These are phyloP conservation scores for Lycaena phlaeas DNA, from an alignment of 2,888 invertebrate genomes.

Conservation along the genomic window DNA sequence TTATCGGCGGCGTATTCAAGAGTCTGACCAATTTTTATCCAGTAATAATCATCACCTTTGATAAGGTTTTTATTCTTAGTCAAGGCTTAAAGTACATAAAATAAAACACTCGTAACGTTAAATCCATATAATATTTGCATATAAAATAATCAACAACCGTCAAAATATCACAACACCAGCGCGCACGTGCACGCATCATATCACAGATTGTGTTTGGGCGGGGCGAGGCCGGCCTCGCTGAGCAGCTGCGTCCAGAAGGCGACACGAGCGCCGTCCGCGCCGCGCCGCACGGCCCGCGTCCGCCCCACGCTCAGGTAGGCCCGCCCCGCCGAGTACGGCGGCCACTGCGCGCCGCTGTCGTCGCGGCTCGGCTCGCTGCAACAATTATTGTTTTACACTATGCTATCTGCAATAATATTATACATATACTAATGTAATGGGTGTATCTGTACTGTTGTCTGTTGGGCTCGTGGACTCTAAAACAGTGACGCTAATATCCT, in stretches of 20 bases:
- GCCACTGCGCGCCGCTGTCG: not conserved
- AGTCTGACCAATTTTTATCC: no score
- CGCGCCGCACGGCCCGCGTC: not conserved
- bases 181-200: not conserved
- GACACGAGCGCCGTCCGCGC: not conserved
- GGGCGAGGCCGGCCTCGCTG: not conserved
- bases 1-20: no score
- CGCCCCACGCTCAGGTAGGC: not conserved
- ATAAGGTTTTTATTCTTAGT: no score
- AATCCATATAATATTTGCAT: no score
- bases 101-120: no score
- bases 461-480: not conserved
- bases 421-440: not conserved
- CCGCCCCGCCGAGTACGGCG: not conserved
- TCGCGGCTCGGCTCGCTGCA: not conserved
- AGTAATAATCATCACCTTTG: no score
- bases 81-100: no score
- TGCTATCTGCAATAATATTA: no score
- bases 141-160: no score
- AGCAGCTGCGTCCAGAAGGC: not conserved
- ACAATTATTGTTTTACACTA: no score
- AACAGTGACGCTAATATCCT: no score
- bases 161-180: not conserved
- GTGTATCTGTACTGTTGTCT: not conserved
- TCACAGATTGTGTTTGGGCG: not conserved